Evolutionary conservation across 2,797 vertebrate genomes (phyloP).

Genomic region (Buceros bicornis): DNA sequence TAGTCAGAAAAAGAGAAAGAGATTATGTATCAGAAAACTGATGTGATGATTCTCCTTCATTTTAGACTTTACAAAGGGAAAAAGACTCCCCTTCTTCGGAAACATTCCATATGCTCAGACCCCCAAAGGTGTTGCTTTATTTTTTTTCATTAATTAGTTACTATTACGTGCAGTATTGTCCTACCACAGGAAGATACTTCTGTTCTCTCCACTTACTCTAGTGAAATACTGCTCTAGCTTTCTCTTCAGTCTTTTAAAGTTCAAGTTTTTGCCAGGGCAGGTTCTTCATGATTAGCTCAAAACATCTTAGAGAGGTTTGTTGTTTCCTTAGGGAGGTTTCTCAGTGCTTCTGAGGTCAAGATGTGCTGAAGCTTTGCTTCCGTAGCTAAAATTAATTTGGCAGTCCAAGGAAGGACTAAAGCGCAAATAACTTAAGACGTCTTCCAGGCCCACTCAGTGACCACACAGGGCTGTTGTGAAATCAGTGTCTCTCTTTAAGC

Average conservation of each 20-base stretch:
- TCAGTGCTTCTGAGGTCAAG: background rate
- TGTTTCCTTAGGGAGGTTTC: background rate
- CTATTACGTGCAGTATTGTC: constrained; percentile 51
- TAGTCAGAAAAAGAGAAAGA: constrained; percentile 56
- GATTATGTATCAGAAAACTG: constrained; percentile 82
- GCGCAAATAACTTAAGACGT: background rate
- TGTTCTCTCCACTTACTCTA: constrained; percentile 46
- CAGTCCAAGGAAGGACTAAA: background rate
- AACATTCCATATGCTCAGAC: constrained; percentile 99
- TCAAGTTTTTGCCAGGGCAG: background rate
- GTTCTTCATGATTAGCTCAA: background rate
- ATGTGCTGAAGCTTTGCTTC: background rate
- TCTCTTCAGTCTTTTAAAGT: constrained; percentile 18
- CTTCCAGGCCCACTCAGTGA: background rate
- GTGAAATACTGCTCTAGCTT: constrained; percentile 27
- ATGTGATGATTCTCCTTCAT: constrained; percentile 95
- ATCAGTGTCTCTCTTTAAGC: background rate
- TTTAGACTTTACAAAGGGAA: constrained; percentile 99
- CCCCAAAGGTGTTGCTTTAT: constrained; percentile 96
- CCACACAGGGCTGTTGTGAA: background rate
- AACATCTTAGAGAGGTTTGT: background rate
- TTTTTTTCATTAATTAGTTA: constrained; percentile 81
- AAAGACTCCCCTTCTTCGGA: constrained; percentile 99
- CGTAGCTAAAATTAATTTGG: background rate
- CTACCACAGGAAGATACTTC: constrained; percentile 35